Percentiles rank a stretch among this genome's conserved stretches.
These are phyloP conservation scores for Ferrisia virgata DNA, from an alignment of 2,888 invertebrate genomes.

Conservation along the genomic window DNA sequence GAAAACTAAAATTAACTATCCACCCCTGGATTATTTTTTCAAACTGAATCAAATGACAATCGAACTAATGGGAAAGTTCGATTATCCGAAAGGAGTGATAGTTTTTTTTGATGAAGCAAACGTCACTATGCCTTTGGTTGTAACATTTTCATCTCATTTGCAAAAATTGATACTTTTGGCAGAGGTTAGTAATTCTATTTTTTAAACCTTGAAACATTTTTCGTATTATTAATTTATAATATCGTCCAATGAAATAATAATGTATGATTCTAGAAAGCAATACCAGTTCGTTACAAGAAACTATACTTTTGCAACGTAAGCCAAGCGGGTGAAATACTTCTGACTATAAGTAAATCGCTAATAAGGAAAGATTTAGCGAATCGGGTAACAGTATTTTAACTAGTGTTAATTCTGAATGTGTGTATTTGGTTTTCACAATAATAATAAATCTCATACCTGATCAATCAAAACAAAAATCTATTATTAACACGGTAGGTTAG, in stretches of 20 bases:
- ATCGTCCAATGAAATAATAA: too few species aligned
- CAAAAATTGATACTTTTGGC: background rate
- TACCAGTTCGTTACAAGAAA: constrained; percentile 6
- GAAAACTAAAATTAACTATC: background rate
- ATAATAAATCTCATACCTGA: too few species aligned
- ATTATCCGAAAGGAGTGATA: constrained; percentile 21
- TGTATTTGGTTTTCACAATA: too few species aligned
- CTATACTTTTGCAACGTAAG: constrained; percentile 18
- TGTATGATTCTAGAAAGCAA: constrained; percentile 27
- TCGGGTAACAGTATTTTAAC: too few species aligned
- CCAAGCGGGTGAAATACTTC: background rate
- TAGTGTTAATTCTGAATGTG: too few species aligned
- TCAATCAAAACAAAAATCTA: too few species aligned
- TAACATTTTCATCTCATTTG: background rate
- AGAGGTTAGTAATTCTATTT: background rate
- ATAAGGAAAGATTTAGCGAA: background rate
- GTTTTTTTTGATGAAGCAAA: background rate
- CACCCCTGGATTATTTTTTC: background rate
- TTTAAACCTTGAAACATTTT: background rate
- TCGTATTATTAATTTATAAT: too few species aligned
- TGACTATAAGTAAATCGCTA: background rate
- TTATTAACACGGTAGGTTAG: too few species aligned
- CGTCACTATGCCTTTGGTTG: background rate
- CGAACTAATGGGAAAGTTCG: constrained; percentile 6
- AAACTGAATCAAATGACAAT: background rate